Percentiles rank a stretch among this genome's conserved stretches.
Evolutionary conservation across 2,113 vertebrate genomes (phyloP).

Genomic region (Anguilla rostrata): DNA sequence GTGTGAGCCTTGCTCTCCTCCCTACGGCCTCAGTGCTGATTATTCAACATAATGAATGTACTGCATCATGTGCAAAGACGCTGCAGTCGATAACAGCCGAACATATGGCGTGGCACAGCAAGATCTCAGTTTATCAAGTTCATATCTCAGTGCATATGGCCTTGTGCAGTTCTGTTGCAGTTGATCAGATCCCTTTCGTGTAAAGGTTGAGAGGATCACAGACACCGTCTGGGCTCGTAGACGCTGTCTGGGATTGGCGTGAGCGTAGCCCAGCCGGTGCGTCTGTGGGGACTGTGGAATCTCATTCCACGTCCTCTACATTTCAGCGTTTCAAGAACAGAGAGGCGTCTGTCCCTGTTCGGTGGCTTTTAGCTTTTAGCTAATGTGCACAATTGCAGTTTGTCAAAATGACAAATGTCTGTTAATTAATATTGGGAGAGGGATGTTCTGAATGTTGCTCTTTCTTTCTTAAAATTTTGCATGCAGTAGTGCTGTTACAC

Average conservation of each 20-base stretch:
- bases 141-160: neutral
- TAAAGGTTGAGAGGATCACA: conserved; percentile 7
- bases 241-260: too few species aligned
- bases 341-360: neutral
- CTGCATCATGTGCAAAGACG: neutral
- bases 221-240: neutral
- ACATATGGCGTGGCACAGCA: too few species aligned
- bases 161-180: neutral
- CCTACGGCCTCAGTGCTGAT: neutral
- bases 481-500: neutral
- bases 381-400: neutral
- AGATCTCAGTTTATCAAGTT: neutral
- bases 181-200: neutral
- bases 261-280: neutral
- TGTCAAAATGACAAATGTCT: neutral
- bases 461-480: too few species aligned
- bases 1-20: neutral
- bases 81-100: too few species aligned
- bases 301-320: neutral
- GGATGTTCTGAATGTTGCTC: too few species aligned
- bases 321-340: neutral
- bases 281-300: conserved; percentile 16
- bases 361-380: neutral
- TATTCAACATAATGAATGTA: neutral
- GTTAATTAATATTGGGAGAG: neutral